Evolutionary conservation across 2,888 invertebrate species (phyloP).

Genomic region (Ormyrus rosae): DNA sequence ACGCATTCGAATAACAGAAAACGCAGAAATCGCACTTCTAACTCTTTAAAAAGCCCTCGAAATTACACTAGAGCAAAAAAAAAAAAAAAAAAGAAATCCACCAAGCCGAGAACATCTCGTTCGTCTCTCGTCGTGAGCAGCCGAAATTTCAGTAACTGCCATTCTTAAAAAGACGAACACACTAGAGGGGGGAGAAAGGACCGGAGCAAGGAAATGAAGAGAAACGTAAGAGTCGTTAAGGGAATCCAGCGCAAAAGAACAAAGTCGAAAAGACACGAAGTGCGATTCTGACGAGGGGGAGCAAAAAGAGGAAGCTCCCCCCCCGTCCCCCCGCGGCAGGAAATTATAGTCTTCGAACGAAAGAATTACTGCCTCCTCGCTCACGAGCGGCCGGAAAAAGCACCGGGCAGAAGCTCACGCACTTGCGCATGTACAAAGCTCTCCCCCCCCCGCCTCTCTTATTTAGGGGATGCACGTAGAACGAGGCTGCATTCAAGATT

Average conservation of each 20-base stretch:
- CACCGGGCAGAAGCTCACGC: too few species aligned
- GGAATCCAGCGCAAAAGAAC: slow-evolving; percentile 35
- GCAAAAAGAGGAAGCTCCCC: background rate
- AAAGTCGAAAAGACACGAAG: slow-evolving; percentile 50
- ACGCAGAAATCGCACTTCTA: too few species aligned
- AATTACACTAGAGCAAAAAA: too few species aligned
- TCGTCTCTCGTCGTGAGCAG: slow-evolving; percentile 15
- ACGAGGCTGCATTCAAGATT: slow-evolving; percentile 24
- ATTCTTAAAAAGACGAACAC: slow-evolving; percentile 39
- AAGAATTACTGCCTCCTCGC: slow-evolving; percentile 38
- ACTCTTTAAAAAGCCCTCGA: too few species aligned
- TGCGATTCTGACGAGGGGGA: slow-evolving; percentile 37
- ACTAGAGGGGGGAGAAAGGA: background rate
- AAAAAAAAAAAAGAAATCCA: too few species aligned
- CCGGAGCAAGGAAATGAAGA: slow-evolving; percentile 42
- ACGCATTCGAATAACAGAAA: too few species aligned
- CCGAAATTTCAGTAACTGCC: slow-evolving; percentile 37
- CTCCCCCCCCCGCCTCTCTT: background rate
- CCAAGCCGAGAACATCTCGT: too few species aligned
- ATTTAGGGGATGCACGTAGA: slow-evolving; percentile 16
- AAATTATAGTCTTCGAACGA: slow-evolving; percentile 34
- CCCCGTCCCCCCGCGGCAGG: background rate
- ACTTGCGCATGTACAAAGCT: too few species aligned
- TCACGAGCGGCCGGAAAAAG: too few species aligned
- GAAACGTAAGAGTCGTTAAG: slow-evolving; percentile 55